Conservation (phyloP, 2,888 invertebrate genomes). For the Callinectes sapidus region DNA sequence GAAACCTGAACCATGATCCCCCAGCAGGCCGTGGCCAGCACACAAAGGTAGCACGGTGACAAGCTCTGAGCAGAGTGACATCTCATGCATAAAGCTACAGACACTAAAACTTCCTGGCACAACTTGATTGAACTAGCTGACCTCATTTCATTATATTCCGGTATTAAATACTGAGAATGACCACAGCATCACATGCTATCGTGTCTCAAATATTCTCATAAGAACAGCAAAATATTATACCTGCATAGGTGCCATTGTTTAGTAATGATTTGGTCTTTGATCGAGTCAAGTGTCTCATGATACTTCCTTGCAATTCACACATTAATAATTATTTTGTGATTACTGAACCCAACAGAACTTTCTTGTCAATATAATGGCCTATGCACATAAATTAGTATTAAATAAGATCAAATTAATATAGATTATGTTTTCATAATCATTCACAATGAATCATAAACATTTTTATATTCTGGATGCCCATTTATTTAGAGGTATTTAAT, state of each 20-base stretch:
- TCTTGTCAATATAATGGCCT: neutral
- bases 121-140: conserved; percentile 2
- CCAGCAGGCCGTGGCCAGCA: conserved; percentile 8
- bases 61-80: conserved; percentile 46
- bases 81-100: conserved; percentile 56
- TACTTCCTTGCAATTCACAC: neutral
- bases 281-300: neutral
- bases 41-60: conserved; percentile 41
- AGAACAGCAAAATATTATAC: neutral
- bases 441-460: neutral
- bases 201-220: neutral
- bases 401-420: no score
- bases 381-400: neutral
- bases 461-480: conserved; percentile 20
- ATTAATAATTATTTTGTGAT: neutral
- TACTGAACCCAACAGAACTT: neutral
- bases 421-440: neutral
- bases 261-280: neutral
- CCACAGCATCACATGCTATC: neutral
- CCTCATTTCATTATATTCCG: neutral
- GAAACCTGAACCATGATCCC: neutral
- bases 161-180: neutral
- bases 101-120: conserved; percentile 57
- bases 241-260: conserved; percentile 13
- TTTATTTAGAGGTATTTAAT: neutral